phyloP scores from a whole-genome alignment of 2,888 invertebrate genomes.

The Globia sparganii region DNA sequence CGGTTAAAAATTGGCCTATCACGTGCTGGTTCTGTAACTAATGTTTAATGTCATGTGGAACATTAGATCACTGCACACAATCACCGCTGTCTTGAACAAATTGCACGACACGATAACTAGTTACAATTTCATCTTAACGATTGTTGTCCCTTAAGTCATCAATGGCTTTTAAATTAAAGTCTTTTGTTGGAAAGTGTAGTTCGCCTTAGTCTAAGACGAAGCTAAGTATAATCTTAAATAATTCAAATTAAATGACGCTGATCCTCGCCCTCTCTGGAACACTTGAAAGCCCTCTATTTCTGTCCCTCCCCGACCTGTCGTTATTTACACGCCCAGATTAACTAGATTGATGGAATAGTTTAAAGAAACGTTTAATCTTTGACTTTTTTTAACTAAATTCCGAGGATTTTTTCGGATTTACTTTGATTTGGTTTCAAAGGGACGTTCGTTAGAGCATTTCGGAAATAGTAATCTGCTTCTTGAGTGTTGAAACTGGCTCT shows the following conservation, averaged over 20 bases:
- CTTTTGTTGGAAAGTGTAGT: conserved; percentile 1
- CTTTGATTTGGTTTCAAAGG: conserved; percentile 66
- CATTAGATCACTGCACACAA: conserved; percentile 10
- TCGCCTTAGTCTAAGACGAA: conserved; percentile 3
- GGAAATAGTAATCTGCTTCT: conserved; percentile 50
- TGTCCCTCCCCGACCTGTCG: conserved; percentile 66
- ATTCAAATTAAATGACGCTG: conserved; percentile 64
- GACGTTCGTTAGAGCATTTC: conserved; percentile 40
- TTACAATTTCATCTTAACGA: not conserved
- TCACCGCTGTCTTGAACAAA: conserved; percentile 26
- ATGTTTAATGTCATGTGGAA: conserved; percentile 33
- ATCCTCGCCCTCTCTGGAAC: conserved; percentile 51
- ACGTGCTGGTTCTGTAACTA: conserved; percentile 25
- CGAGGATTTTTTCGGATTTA: conserved; percentile 54
- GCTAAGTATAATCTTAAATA: conserved; percentile 63
- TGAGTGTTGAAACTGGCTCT: conserved; percentile 30
- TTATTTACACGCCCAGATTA: conserved; percentile 74
- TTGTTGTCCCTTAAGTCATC: conserved; percentile 13
- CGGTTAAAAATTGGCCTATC: conserved; percentile 29
- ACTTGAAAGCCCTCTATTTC: conserved; percentile 67
- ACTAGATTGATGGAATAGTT: conserved; percentile 77
- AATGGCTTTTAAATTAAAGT: conserved; percentile 7
- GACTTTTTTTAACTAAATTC: conserved; percentile 69
- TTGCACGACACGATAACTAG: conserved; percentile 3
- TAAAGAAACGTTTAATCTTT: conserved; percentile 75